These are phyloP conservation scores for Enteromius anoplus DNA, from an alignment of 2,797 vertebrate species.

Conservation along the genomic window DNA sequence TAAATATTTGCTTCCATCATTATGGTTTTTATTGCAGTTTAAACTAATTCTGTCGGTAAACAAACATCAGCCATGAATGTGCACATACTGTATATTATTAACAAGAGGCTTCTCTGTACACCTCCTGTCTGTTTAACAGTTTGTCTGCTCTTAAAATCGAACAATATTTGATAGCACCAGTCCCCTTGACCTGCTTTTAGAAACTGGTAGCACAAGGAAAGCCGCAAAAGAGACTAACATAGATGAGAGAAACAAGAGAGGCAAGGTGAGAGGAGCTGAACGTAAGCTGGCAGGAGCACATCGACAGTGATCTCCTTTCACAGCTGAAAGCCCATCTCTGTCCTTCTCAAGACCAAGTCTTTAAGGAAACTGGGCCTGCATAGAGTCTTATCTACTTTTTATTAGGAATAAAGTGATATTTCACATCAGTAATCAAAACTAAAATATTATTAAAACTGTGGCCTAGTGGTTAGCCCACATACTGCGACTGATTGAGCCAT, in stretches of 20 bases:
- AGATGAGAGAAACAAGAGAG: conserved; percentile 44
- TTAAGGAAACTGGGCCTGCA: not conserved
- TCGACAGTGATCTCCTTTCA: conserved; percentile 33
- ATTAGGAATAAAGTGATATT: not conserved
- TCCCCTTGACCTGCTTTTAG: conserved; percentile 26
- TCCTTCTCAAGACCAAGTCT: conserved; percentile 6
- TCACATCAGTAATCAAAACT: conserved; percentile 2
- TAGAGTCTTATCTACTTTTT: not conserved
- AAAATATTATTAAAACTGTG: not conserved
- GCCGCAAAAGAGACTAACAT: not conserved
- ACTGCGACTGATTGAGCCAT: not conserved
- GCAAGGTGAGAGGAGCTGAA: conserved; percentile 35
- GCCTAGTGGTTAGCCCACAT: not conserved
- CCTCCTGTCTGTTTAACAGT: not conserved
- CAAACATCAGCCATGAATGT: not conserved
- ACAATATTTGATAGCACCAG: not conserved
- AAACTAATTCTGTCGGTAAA: conserved; percentile 24
- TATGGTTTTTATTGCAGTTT: not conserved
- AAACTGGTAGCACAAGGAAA: not conserved
- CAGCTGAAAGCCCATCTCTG: conserved; percentile 16
- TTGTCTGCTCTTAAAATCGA: not conserved
- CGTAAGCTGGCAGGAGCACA: not conserved
- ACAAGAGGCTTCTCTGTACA: not conserved
- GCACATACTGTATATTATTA: conserved; percentile 19
- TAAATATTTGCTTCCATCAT: not conserved